Conservation (phyloP, 2,797 vertebrate species). For the Holocentrus rufus region DNA sequence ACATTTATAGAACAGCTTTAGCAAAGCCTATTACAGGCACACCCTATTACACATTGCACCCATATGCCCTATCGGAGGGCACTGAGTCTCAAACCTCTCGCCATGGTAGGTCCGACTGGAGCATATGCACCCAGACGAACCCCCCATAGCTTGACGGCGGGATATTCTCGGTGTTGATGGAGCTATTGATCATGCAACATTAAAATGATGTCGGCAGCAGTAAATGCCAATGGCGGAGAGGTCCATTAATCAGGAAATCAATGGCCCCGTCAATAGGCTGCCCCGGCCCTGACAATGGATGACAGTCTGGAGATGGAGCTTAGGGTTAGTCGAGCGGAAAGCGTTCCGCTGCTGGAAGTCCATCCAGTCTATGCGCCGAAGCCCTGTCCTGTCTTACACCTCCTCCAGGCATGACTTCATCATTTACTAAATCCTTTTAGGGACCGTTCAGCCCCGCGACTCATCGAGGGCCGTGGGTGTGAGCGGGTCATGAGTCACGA, state of each 20-base stretch:
- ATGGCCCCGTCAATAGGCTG: constrained; percentile 84
- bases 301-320: constrained; percentile 69
- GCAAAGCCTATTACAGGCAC: neutral
- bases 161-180: constrained; percentile 86
- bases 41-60: constrained; percentile 22
- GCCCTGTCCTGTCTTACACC: constrained; percentile 31
- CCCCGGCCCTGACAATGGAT: constrained; percentile 81
- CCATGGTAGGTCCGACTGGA: constrained; percentile 51
- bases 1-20: constrained; percentile 5
- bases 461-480: constrained; percentile 36
- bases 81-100: constrained; percentile 27
- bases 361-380: constrained; percentile 19
- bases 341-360: constrained; percentile 48
- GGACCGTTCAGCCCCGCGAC: constrained; percentile 42
- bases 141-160: constrained; percentile 79
- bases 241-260: constrained; percentile 94
- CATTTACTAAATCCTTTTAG: constrained; percentile 70
- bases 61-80: constrained; percentile 50
- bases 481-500: constrained; percentile 64
- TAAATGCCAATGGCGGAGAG: constrained; percentile 85
- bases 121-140: constrained; percentile 55
- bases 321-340: constrained; percentile 67
- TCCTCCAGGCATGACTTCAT: constrained; percentile 59
- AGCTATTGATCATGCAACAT: constrained; percentile 91
- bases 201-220: constrained; percentile 90